These are phyloP conservation scores for Mesorhabditis belari DNA, from an alignment of 2,888 invertebrate species.

Conservation along the genomic window DNA sequence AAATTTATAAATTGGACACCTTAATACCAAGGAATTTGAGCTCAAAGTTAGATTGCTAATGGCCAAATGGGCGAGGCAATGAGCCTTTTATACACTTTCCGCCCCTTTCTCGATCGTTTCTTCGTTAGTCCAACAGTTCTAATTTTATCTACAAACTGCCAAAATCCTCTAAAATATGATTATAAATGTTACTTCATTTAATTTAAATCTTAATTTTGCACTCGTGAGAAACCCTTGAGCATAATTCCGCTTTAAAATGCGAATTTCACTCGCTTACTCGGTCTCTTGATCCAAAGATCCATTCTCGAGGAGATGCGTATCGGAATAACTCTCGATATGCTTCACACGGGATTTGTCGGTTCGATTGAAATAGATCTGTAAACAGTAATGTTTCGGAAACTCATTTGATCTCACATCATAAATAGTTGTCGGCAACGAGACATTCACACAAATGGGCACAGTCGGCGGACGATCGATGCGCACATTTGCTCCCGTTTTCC, in stretches of 20 bases:
- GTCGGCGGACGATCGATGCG: slow-evolving; percentile 27
- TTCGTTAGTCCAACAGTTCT: no score
- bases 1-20: no score
- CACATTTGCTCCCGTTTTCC: slow-evolving; percentile 42
- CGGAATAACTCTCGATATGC: slow-evolving; percentile 33
- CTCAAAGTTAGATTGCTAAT: no score
- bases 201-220: no score
- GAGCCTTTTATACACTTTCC: no score
- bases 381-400: background rate
- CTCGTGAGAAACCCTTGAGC: no score
- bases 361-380: slow-evolving; percentile 42
- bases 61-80: no score
- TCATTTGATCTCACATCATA: slow-evolving; percentile 26
- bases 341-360: slow-evolving; percentile 47
- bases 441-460: slow-evolving; percentile 28
- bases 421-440: slow-evolving; percentile 47
- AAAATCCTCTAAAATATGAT: no score
- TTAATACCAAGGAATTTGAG: no score
- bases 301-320: slow-evolving; percentile 44
- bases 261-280: slow-evolving; percentile 28
- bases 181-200: no score
- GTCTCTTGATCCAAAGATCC: slow-evolving; percentile 52
- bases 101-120: no score
- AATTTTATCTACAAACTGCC: no score
- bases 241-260: background rate